A percentile compares a stretch with the other conserved stretches of the same genome.
These are phyloP conservation scores for Trissonchulus latispiculum DNA, from an alignment of 2,888 invertebrate species.

Conservation along the genomic window DNA sequence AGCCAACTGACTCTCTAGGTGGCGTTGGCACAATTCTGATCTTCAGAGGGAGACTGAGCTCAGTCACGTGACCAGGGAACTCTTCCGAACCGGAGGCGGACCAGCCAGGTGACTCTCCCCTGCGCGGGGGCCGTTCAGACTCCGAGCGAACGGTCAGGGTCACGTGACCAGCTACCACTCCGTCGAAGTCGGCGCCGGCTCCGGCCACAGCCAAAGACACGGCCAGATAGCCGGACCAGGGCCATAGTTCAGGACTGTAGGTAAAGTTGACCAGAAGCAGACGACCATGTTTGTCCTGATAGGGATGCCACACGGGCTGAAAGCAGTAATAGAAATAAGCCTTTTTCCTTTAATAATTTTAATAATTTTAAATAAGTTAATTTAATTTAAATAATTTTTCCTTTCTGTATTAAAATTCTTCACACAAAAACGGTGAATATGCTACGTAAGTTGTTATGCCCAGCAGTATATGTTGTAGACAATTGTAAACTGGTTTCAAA, in stretches of 20 bases:
- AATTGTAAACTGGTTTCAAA: too few relatives aligned
- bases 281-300: slow-evolving; percentile 65
- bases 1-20: slow-evolving; percentile 58
- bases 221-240: slow-evolving; percentile 92
- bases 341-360: too few relatives aligned
- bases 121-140: neutral
- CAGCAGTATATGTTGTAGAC: too few relatives aligned
- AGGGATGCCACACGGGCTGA: slow-evolving; percentile 73
- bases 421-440: too few relatives aligned
- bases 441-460: too few relatives aligned
- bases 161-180: slow-evolving; percentile 68
- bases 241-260: slow-evolving; percentile 75
- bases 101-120: slow-evolving; percentile 3
- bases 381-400: too few relatives aligned
- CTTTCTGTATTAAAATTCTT: too few relatives aligned
- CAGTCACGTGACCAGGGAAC: slow-evolving; percentile 41
- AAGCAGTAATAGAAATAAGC: too few relatives aligned
- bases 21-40: slow-evolving; percentile 84
- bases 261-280: slow-evolving; percentile 64
- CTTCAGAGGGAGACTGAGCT: slow-evolving; percentile 58
- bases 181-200: slow-evolving; percentile 61
- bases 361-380: too few relatives aligned
- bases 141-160: slow-evolving; percentile 60
- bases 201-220: slow-evolving; percentile 61
- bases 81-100: neutral